These are phyloP conservation scores for Cephus cinctus DNA, from an alignment of 1,140 invertebrate genomes.

Conservation along the genomic window DNA sequence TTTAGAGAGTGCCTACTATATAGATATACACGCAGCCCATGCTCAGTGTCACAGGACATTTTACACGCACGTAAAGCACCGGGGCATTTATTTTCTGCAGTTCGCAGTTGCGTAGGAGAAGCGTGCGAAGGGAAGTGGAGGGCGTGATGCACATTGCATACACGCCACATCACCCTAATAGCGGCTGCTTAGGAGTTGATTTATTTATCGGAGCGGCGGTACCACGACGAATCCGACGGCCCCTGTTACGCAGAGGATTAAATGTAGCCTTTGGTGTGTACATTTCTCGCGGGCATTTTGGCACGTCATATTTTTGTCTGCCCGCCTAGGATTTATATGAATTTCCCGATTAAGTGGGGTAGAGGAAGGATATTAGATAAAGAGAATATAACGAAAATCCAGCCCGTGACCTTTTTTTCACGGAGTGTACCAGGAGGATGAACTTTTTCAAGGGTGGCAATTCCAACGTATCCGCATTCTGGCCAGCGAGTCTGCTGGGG, in stretches of 20 bases:
- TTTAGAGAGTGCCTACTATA: no score
- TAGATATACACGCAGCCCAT: no score
- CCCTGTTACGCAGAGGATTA: constrained; percentile 7
- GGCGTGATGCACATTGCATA: constrained; percentile 31
- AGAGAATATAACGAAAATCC: no score
- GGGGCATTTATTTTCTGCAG: no score
- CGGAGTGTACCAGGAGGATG: neutral
- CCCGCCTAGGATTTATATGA: no score
- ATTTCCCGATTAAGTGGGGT: no score
- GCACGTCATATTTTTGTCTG: no score
- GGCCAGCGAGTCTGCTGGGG: no score
- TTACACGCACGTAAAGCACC: neutral
- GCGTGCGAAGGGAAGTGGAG: constrained; percentile 26
- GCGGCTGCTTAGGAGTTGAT: constrained; percentile 42
- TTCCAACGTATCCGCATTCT: neutral
- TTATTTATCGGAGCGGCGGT: constrained; percentile 44
- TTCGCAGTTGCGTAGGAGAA: constrained; percentile 24
- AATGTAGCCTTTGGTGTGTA: constrained; percentile 32
- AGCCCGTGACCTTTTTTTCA: neutral
- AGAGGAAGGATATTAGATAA: no score
- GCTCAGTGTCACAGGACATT: no score
- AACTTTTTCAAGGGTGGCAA: neutral
- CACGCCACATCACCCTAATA: constrained; percentile 35
- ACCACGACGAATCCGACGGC: constrained; percentile 46
- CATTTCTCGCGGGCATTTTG: constrained; percentile 35